Evolutionary conservation across 2,113 vertebrate genomes (phyloP), one percentile per base, ranked within the genome.

Genomic region (Pseudonaja textilis): DNA sequence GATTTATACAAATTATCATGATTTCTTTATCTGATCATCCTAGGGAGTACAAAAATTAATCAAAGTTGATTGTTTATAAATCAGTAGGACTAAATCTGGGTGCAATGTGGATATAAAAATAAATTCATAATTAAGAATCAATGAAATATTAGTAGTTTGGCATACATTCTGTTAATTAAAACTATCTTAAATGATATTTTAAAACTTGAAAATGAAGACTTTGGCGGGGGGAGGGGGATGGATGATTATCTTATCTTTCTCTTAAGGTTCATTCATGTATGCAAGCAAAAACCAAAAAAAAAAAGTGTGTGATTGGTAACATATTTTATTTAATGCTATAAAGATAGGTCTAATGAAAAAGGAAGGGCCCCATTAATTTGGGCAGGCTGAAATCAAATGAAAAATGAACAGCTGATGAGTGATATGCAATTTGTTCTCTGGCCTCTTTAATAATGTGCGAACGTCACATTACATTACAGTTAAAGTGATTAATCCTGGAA

Each of bases 351-450:
- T 95, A 95, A 96, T 93, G 39, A 94, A 95, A 96, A 96, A 96
- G 56, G 87, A 96, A 97, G 87, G 92, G 4, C 89, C 91, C 97
- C 88, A 93, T 97, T 97, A 96, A 95, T 97, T 96, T 94, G 95
- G 95, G 92, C 85, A 95, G 91, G 93, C 92, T 95, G 91, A 88
- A 95, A 96, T 94, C 74, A 96, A 96, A 96, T 97, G 94, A 97
- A 96, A 97, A 97, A 97, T 95, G 95, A 95, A 96, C 93, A 89
- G 26, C 94, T 97, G 96, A 96, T 97, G 96, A 96, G 94, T 93
- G 92, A 95, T 93, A 85, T 74, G 85, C 91, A 92, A 89, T 97
- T 97, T 97, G 64, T 97, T 96, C 94, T 93, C 93, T 95, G 95
- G 93, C 9, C 90, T 96, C 88, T 97, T 96, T 95, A 95, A 89